Conservation (phyloP, 2,888 invertebrate species). For the Melanostoma mellinum region DNA sequence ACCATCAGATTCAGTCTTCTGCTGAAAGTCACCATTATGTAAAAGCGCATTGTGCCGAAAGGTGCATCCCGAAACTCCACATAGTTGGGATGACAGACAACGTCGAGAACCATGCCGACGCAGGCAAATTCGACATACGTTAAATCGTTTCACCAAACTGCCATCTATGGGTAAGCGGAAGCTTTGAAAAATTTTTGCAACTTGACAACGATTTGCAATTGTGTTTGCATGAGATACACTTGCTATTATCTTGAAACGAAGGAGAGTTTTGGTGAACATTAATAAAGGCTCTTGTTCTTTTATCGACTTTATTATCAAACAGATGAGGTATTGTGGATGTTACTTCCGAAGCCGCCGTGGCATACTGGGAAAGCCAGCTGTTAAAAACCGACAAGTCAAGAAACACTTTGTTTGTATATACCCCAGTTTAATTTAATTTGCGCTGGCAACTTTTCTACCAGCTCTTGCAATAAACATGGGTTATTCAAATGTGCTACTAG, state of each 20-base stretch:
- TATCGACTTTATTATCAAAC: not conserved
- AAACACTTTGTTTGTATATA: no score
- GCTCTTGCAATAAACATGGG: slow-evolving; percentile 1
- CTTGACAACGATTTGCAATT: not conserved
- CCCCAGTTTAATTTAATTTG: slow-evolving; percentile 17
- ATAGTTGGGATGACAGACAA: slow-evolving; percentile 15
- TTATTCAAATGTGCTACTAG: slow-evolving; percentile 5
- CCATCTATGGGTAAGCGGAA: slow-evolving; percentile 29
- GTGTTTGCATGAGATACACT: not conserved
- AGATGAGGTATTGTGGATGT: not conserved
- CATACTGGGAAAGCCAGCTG: no score
- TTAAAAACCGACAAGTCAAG: no score
- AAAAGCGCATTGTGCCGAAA: no score
- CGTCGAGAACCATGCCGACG: slow-evolving; percentile 20
- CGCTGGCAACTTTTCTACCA: slow-evolving; percentile 6
- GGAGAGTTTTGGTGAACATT: slow-evolving; percentile 7
- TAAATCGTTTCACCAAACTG: not conserved
- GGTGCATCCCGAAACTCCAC: no score
- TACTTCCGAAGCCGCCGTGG: not conserved
- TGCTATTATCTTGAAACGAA: not conserved
- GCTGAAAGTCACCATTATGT: no score
- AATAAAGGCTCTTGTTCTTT: not conserved
- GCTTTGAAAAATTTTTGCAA: not conserved
- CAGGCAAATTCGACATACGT: slow-evolving; percentile 39
- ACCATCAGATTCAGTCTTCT: no score